phyloP scores from a whole-genome alignment of 2,797 vertebrate species.

The Takifugu rubripes region DNA sequence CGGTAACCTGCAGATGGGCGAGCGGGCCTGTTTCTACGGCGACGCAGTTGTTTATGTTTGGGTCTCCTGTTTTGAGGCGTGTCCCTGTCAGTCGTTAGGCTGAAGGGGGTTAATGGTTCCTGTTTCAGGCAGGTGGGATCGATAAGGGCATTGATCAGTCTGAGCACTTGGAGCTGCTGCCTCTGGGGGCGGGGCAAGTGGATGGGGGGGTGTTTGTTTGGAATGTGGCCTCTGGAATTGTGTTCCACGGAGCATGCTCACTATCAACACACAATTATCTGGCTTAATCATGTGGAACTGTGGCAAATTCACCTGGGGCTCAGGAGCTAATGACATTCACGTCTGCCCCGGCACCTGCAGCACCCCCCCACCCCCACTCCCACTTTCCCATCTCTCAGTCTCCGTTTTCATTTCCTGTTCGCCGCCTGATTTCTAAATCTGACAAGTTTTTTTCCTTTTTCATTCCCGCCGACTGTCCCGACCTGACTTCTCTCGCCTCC shows the following conservation, averaged over 20 bases:
- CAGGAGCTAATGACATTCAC: slow-evolving; percentile 99
- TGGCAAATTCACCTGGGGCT: slow-evolving; percentile 99
- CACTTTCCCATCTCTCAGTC: background rate
- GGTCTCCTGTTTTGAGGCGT: too few relatives aligned
- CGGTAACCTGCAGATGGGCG: too few relatives aligned
- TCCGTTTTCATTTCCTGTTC: background rate
- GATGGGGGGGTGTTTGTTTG: slow-evolving; percentile 91
- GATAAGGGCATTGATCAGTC: slow-evolving; percentile 34
- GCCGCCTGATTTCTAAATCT: slow-evolving; percentile 51
- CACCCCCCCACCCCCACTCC: slow-evolving; percentile 60
- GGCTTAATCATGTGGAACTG: slow-evolving; percentile 99
- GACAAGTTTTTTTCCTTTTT: slow-evolving; percentile 25
- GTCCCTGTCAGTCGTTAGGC: too few relatives aligned
- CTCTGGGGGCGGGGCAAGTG: too few relatives aligned
- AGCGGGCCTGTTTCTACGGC: too few relatives aligned
- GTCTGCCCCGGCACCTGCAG: slow-evolving; percentile 98
- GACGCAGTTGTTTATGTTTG: too few relatives aligned
- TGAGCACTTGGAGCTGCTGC: slow-evolving; percentile 77
- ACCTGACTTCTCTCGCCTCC: background rate
- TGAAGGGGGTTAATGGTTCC: too few relatives aligned
- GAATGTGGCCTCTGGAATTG: slow-evolving; percentile 98
- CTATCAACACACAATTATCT: slow-evolving; percentile 99
- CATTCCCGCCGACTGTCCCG: slow-evolving; percentile 8
- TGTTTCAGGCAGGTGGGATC: too few relatives aligned
- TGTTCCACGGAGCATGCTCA: slow-evolving; percentile 99